Conservation (phyloP, 1,140 invertebrate species). For the Camponotus floridanus region DNA sequence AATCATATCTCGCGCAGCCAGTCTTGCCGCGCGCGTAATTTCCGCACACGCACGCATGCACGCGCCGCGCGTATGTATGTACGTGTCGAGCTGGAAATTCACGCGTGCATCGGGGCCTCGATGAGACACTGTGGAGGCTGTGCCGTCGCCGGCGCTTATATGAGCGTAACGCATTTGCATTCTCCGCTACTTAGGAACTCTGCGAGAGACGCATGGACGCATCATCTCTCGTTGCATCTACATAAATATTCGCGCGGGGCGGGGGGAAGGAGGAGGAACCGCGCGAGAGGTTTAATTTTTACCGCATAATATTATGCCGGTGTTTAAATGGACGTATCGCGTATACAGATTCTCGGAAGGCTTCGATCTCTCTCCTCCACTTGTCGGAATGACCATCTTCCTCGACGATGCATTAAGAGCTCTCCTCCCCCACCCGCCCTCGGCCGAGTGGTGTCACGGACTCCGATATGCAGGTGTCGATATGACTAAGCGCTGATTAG, state of each 20-base stretch:
- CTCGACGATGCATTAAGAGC: slow-evolving; percentile 29
- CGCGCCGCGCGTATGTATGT: neutral
- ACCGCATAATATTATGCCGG: slow-evolving; percentile 73
- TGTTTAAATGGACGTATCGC: slow-evolving; percentile 76
- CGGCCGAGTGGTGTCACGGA: slow-evolving; percentile 45
- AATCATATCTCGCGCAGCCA: slow-evolving; percentile 72
- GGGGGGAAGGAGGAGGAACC: neutral
- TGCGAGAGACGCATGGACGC: slow-evolving; percentile 24
- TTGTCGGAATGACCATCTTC: slow-evolving; percentile 55
- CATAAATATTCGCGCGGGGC: slow-evolving; percentile 76
- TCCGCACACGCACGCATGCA: slow-evolving; percentile 40
- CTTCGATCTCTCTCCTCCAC: slow-evolving; percentile 52
- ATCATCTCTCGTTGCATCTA: slow-evolving; percentile 70
- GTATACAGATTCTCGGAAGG: slow-evolving; percentile 76
- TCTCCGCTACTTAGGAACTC: slow-evolving; percentile 76
- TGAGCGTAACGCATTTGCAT: slow-evolving; percentile 78
- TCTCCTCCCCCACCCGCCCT: neutral
- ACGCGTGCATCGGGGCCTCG: slow-evolving; percentile 49
- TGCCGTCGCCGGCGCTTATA: slow-evolving; percentile 64
- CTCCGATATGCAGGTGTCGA: slow-evolving; percentile 63
- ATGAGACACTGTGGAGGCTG: slow-evolving; percentile 19
- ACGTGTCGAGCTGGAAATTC: slow-evolving; percentile 59
- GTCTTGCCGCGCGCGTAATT: slow-evolving; percentile 33
- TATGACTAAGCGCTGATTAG: slow-evolving; percentile 71
- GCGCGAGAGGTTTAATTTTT: slow-evolving; percentile 74